These are phyloP conservation scores for Callipepla californica DNA, from an alignment of 2,113 vertebrate species.

Conservation along the genomic window DNA sequence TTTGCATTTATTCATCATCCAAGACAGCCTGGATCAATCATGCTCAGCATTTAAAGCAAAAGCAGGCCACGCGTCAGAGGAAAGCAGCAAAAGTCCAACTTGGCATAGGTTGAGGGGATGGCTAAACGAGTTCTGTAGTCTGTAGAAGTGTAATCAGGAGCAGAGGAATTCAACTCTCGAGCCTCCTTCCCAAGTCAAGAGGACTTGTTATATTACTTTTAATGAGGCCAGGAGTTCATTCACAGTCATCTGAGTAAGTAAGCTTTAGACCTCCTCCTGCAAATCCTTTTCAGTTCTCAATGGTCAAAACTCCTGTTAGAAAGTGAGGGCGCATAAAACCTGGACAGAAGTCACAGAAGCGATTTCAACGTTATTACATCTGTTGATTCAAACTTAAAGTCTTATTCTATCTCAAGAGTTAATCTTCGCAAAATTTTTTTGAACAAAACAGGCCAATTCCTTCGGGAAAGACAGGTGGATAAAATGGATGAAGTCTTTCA, in stretches of 20 bases:
- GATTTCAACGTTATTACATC: neutral
- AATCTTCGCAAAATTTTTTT: neutral
- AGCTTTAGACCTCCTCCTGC: neutral
- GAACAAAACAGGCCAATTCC: neutral
- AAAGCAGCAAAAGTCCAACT: neutral
- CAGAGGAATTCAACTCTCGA: neutral
- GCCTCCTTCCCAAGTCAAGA: neutral
- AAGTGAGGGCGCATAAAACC: neutral
- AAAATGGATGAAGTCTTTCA: neutral
- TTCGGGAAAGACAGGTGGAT: neutral
- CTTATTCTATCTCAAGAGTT: neutral
- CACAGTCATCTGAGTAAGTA: neutral
- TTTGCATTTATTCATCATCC: neutral
- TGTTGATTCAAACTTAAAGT: neutral
- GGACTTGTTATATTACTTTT: neutral
- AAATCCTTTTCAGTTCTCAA: neutral
- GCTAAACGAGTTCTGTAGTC: neutral
- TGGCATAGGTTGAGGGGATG: neutral
- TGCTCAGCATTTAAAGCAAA: constrained; percentile 4
- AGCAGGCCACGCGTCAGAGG: neutral
- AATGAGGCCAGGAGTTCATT: neutral
- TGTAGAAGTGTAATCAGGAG: neutral
- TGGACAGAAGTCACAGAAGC: neutral
- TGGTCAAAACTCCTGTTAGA: neutral
- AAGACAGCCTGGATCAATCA: constrained; percentile 12